phyloP scores from a whole-genome alignment of 2,888 invertebrate genomes.

The Herminia tarsipennalis region DNA sequence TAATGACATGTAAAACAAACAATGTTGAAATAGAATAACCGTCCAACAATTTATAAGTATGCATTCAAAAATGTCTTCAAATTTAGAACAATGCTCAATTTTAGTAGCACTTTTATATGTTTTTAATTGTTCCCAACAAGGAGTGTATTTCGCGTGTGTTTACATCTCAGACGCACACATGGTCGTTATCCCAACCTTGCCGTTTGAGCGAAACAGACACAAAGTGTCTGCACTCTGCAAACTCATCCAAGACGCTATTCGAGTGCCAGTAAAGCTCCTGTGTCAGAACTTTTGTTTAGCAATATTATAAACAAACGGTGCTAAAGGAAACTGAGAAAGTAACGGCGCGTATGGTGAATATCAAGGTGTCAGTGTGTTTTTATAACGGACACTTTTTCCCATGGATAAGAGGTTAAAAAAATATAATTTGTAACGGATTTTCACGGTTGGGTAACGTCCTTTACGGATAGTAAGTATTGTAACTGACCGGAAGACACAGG shows the following conservation, averaged over 20 bases:
- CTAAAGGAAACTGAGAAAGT: slow-evolving; percentile 20
- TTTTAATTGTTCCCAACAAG: slow-evolving; percentile 44
- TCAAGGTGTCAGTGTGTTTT: slow-evolving; percentile 11
- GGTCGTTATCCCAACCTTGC: slow-evolving; percentile 38
- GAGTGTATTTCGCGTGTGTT: slow-evolving; percentile 57
- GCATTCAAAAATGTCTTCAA: background rate
- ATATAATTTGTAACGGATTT: slow-evolving; percentile 72
- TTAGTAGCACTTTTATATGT: slow-evolving; percentile 41
- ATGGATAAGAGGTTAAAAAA: slow-evolving; percentile 31
- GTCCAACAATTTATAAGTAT: background rate
- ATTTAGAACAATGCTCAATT: slow-evolving; percentile 19
- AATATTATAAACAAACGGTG: slow-evolving; percentile 22
- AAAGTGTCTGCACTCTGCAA: slow-evolving; percentile 21
- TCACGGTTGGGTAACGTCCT: slow-evolving; percentile 70
- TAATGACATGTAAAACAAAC: slow-evolving; percentile 30
- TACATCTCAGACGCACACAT: slow-evolving; percentile 53
- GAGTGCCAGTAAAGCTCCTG: slow-evolving; percentile 26
- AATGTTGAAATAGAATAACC: slow-evolving; percentile 1
- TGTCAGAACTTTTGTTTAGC: slow-evolving; percentile 24
- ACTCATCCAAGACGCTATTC: slow-evolving; percentile 19
- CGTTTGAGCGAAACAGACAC: slow-evolving; percentile 28
- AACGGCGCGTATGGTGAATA: slow-evolving; percentile 15
- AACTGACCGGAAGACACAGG: slow-evolving; percentile 66
- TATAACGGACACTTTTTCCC: slow-evolving; percentile 37
- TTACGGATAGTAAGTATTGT: slow-evolving; percentile 57